These are phyloP conservation scores for Trypoxylus dichotomus DNA, from an alignment of 1,140 invertebrate genomes.

Conservation along the genomic window DNA sequence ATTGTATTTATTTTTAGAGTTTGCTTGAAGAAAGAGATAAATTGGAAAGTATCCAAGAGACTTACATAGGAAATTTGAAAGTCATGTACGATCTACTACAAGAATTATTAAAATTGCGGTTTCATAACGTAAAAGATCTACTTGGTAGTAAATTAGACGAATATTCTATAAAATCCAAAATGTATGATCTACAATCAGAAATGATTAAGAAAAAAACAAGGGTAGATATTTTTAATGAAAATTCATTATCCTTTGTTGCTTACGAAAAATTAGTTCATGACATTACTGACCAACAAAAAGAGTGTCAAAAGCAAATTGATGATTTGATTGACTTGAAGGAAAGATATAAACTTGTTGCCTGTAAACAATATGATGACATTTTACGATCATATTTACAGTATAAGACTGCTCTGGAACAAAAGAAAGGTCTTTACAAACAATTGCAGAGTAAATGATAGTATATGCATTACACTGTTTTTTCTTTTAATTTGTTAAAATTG, in stretches of 20 bases:
- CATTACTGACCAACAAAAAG: constrained; percentile 42
- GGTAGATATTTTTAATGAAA: constrained; percentile 45
- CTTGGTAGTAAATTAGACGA: constrained; percentile 36
- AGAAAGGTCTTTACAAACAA: constrained; percentile 39
- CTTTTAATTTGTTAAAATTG: too few relatives aligned
- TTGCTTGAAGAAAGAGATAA: neutral
- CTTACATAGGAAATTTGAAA: constrained; percentile 38
- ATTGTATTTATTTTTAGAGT: neutral
- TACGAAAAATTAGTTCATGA: constrained; percentile 44
- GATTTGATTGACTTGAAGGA: constrained; percentile 40
- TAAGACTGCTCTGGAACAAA: constrained; percentile 42
- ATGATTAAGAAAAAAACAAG: constrained; percentile 37
- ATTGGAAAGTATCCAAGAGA: constrained; percentile 37
- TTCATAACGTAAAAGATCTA: constrained; percentile 36
- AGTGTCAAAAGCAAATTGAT: constrained; percentile 41
- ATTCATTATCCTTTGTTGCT: constrained; percentile 39
- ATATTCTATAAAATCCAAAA: constrained; percentile 37
- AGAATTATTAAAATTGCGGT: constrained; percentile 37
- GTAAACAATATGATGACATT: constrained; percentile 47
- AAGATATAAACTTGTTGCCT: constrained; percentile 43
- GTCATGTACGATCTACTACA: constrained; percentile 38
- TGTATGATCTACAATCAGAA: constrained; percentile 40
- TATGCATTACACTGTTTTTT: neutral
- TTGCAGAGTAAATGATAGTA: neutral
- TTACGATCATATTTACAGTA: constrained; percentile 44